Conservation (phyloP, 2,797 vertebrate genomes). For the Podarcis lilfordi region DNA sequence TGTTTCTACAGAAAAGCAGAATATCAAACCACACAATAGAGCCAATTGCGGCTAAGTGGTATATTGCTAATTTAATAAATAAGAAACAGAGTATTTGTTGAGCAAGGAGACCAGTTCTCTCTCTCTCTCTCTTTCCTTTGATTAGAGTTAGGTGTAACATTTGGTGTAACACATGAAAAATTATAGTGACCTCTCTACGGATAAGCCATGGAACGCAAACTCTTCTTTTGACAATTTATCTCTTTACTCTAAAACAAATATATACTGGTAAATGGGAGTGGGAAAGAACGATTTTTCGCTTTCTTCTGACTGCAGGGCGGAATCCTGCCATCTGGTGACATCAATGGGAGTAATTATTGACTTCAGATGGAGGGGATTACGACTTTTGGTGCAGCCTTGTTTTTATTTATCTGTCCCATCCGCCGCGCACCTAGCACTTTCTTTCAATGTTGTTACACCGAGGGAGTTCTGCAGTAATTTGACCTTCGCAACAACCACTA, state of each 20-base stretch:
- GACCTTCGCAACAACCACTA: not conserved
- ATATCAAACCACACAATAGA: no score
- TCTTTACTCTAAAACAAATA: not conserved
- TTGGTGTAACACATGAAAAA: not conserved
- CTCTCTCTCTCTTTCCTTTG: not conserved
- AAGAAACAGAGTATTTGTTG: not conserved
- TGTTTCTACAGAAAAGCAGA: no score
- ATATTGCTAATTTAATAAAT: no score
- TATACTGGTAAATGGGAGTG: not conserved
- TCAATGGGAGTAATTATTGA: not conserved
- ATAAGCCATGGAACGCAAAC: not conserved
- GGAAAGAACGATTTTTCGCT: not conserved
- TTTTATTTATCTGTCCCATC: not conserved
- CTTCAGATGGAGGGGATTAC: not conserved
- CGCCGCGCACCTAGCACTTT: constrained; percentile 9
- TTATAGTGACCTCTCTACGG: not conserved
- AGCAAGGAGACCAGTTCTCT: not conserved
- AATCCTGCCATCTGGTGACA: not conserved
- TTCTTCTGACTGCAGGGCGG: not conserved
- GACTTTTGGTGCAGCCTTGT: not conserved
- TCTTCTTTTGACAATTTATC: not conserved
- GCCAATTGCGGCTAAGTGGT: no score
- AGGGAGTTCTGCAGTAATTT: constrained; percentile 4
- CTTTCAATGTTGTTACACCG: not conserved
- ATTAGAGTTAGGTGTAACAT: not conserved